phyloP scores from a whole-genome alignment of 1,140 invertebrate genomes.

The Gonioctena quinquepunctata region DNA sequence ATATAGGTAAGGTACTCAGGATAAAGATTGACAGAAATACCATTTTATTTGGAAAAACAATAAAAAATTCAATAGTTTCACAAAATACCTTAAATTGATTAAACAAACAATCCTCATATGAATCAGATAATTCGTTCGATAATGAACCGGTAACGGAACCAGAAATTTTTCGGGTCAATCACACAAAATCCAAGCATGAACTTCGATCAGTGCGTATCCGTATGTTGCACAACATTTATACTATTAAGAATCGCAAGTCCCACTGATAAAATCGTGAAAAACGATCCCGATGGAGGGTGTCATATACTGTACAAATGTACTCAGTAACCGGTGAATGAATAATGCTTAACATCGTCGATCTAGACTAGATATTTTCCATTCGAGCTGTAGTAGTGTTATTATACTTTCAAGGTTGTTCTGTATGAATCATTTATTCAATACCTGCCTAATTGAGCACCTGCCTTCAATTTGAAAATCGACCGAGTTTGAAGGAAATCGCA shows the following conservation, averaged over 20 bases:
- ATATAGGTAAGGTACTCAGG: too few relatives aligned
- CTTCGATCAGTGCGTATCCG: not conserved
- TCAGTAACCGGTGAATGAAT: fast-evolving
- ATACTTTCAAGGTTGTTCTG: not conserved
- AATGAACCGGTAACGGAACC: not conserved
- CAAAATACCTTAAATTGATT: too few relatives aligned
- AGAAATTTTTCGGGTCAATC: not conserved
- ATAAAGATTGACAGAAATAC: too few relatives aligned
- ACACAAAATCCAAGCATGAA: not conserved
- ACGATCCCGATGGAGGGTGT: not conserved
- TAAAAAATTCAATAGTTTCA: too few relatives aligned
- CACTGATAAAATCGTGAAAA: not conserved
- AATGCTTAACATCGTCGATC: not conserved
- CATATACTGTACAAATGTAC: not conserved
- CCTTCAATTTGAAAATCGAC: not conserved
- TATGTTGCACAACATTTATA: not conserved
- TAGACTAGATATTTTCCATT: not conserved
- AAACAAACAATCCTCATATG: too few relatives aligned
- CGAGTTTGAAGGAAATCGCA: not conserved
- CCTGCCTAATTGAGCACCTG: not conserved
- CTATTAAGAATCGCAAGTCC: not conserved
- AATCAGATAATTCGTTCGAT: too few relatives aligned
- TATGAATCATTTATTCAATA: not conserved
- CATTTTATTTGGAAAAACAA: too few relatives aligned
- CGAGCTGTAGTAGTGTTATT: not conserved